These are phyloP conservation scores for Dromococcyx pavoninus DNA, from an alignment of 2,797 vertebrate species.

Conservation along the genomic window DNA sequence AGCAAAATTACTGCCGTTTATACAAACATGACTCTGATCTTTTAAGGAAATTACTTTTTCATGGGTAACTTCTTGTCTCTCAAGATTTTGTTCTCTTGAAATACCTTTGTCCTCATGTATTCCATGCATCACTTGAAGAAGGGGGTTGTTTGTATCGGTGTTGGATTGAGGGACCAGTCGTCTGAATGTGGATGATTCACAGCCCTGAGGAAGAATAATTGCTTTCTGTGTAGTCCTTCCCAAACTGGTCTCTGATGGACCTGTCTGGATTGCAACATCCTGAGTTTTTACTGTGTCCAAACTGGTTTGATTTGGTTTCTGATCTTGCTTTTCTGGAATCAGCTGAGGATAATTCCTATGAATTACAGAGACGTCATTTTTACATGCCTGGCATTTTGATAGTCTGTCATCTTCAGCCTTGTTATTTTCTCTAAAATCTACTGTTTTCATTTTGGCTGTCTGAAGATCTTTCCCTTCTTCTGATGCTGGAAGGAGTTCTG, in stretches of 20 bases:
- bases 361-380: conserved; percentile 48
- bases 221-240: background rate
- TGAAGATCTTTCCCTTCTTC: conserved; percentile 55
- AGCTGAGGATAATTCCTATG: conserved; percentile 25
- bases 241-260: conserved; percentile 30
- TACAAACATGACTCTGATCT: background rate
- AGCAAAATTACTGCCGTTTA: conserved; percentile 20
- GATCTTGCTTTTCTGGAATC: conserved; percentile 35
- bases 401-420: conserved; percentile 35
- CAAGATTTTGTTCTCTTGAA: conserved; percentile 10
- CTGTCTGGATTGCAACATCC: conserved; percentile 79
- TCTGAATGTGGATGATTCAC: conserved; percentile 15
- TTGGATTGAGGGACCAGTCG: conserved; percentile 1
- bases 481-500: conserved; percentile 31
- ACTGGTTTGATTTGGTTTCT: conserved; percentile 39
- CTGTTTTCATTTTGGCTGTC: conserved; percentile 20
- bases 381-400: conserved; percentile 38
- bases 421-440: conserved; percentile 50
- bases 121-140: background rate
- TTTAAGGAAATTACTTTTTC: conserved; percentile 5
- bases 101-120: background rate
- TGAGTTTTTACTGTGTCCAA: conserved; percentile 74
- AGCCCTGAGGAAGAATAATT: background rate
- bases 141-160: background rate
- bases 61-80: background rate